Percentiles rank a stretch among this genome's conserved stretches.
Evolutionary conservation across 2,888 invertebrate genomes (phyloP).

Genomic region (Neoscelio sp.): DNA sequence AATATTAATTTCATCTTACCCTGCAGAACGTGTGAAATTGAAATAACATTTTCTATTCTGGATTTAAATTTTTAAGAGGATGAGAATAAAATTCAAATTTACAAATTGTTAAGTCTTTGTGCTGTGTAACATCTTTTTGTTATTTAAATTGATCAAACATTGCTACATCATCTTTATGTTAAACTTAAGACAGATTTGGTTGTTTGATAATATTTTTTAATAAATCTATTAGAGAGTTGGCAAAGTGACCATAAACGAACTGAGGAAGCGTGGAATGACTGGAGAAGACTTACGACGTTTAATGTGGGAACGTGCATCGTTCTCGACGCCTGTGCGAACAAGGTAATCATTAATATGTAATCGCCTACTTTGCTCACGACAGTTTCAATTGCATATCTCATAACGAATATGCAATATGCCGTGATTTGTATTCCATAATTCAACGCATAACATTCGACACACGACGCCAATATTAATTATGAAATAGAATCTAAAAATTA

Average conservation of each 20-base stretch:
- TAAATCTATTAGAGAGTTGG: slow-evolving; percentile 88
- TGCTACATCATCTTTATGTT: slow-evolving; percentile 9
- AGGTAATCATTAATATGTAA: slow-evolving; percentile 82
- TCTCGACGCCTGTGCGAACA: slow-evolving; percentile 92
- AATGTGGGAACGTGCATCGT: slow-evolving; percentile 96
- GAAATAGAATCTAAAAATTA: slow-evolving; percentile 20
- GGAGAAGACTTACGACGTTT: slow-evolving; percentile 93
- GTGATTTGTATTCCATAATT: slow-evolving; percentile 63
- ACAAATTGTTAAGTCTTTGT: no score
- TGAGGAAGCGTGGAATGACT: slow-evolving; percentile 92
- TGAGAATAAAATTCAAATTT: no score
- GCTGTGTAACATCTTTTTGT: no score
- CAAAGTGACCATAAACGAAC: slow-evolving; percentile 92
- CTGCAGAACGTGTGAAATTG: no score
- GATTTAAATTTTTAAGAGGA: no score
- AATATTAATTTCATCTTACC: no score
- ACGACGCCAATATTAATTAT: slow-evolving; percentile 37
- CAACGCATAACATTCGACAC: slow-evolving; percentile 36
- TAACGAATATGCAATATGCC: slow-evolving; percentile 56
- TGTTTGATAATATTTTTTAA: slow-evolving; percentile 53
- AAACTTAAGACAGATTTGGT: slow-evolving; percentile 15
- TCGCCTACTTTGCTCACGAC: slow-evolving; percentile 64
- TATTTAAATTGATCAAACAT: no score
- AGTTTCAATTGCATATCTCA: slow-evolving; percentile 61
- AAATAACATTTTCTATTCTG: no score